Evolutionary conservation across 2,113 vertebrate genomes (phyloP).

Genomic region (Gasterosteus nipponicus): DNA sequence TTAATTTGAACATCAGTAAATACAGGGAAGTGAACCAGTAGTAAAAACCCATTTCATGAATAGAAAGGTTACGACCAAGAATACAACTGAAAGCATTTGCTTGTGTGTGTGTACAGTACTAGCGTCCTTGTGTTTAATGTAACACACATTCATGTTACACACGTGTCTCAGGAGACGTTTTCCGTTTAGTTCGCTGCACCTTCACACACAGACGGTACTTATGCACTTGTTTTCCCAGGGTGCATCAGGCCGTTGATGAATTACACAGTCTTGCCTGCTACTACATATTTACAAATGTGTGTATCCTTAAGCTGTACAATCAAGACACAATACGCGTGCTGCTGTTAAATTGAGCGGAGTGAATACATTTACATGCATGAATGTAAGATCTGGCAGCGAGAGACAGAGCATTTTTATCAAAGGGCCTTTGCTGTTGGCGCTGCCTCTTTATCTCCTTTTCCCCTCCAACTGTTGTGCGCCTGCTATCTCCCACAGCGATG

Average conservation of each 20-base stretch:
- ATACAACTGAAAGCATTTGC: not conserved
- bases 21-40: slow-evolving; percentile 1
- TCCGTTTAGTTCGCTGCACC: slow-evolving; percentile 8
- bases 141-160: not conserved
- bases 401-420: slow-evolving; percentile 57
- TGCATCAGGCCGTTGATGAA: slow-evolving; percentile 43
- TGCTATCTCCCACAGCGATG: slow-evolving; percentile 60
- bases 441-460: slow-evolving; percentile 65
- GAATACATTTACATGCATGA: slow-evolving; percentile 55
- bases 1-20: not conserved
- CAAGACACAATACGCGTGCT: slow-evolving; percentile 27
- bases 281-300: slow-evolving; percentile 44
- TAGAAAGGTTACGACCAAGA: not conserved
- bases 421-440: slow-evolving; percentile 55
- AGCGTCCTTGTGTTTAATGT: slow-evolving; percentile 18
- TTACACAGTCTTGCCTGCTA: slow-evolving; percentile 15
- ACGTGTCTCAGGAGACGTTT: slow-evolving; percentile 14
- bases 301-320: slow-evolving; percentile 43
- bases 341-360: slow-evolving; percentile 44
- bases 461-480: slow-evolving; percentile 55
- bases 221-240: slow-evolving; percentile 1
- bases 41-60: not conserved
- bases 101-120: not conserved
- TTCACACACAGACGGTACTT: slow-evolving; percentile 16
- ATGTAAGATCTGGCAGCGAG: slow-evolving; percentile 48